Conservation (phyloP, 2,888 invertebrate genomes). For the Parnassius smintheus region DNA sequence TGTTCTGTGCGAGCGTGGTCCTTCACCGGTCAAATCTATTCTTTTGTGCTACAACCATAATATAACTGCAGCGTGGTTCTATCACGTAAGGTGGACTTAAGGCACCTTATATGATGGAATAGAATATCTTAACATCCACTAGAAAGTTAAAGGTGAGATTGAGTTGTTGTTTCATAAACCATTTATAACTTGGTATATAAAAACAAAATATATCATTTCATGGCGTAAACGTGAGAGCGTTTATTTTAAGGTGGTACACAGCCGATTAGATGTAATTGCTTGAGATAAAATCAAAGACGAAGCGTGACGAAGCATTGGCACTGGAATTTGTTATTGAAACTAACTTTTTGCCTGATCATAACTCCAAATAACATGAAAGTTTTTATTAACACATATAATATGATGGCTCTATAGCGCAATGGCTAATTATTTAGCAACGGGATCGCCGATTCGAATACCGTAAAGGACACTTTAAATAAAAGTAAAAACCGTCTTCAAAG, state of each 20-base stretch:
- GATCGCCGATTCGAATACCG: too few relatives aligned
- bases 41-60: too few relatives aligned
- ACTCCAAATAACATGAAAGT: conserved; percentile 3
- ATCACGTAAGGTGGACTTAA: too few relatives aligned
- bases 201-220: conserved; percentile 19
- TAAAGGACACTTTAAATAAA: too few relatives aligned
- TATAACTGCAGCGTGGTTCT: too few relatives aligned
- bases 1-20: too few relatives aligned
- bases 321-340: conserved; percentile 62
- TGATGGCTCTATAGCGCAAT: too few relatives aligned
- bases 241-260: conserved; percentile 23
- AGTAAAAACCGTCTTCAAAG: too few relatives aligned
- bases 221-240: conserved; percentile 28
- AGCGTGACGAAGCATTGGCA: conserved; percentile 59
- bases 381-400: not conserved
- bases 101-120: too few relatives aligned
- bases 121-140: too few relatives aligned
- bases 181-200: conserved; percentile 9
- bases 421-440: too few relatives aligned
- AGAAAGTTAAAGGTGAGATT: not conserved
- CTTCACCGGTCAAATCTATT: too few relatives aligned
- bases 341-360: conserved; percentile 37
- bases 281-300: conserved; percentile 29
- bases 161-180: not conserved
- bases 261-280: conserved; percentile 20